Evolutionary conservation across 2,797 vertebrate genomes (phyloP).

Genomic region (Fringilla coelebs): DNA sequence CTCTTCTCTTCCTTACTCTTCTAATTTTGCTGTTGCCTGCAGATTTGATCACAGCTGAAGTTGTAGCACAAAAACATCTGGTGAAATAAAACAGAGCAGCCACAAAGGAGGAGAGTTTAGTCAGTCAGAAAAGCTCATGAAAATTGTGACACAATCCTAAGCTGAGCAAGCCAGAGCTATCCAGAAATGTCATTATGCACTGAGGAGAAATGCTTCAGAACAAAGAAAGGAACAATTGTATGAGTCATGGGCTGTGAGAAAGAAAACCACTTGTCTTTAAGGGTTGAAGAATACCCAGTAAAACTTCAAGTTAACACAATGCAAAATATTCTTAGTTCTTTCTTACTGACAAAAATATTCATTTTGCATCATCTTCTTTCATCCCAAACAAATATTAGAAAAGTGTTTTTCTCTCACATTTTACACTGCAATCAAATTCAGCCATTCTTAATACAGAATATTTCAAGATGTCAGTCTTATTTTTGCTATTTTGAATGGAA

Average conservation of each 20-base stretch:
- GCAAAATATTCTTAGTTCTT: neutral
- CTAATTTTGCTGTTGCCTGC: neutral
- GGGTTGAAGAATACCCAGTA: neutral
- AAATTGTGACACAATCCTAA: neutral
- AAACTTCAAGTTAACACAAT: neutral
- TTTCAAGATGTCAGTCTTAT: neutral
- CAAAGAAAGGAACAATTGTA: constrained; percentile 31
- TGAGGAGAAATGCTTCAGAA: neutral
- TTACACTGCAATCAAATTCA: neutral
- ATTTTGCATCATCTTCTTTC: neutral
- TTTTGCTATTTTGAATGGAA: neutral
- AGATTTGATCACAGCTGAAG: constrained; percentile 18
- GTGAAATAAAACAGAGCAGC: neutral
- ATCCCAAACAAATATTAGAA: neutral
- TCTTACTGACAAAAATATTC: neutral
- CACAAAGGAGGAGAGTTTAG: neutral
- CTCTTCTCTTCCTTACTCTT: neutral
- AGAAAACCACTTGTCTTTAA: constrained; percentile 20
- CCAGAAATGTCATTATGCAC: neutral
- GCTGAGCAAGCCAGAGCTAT: neutral
- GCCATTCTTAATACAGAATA: neutral
- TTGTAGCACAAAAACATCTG: neutral
- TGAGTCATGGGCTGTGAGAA: constrained; percentile 7
- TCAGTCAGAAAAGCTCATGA: constrained; percentile 1
- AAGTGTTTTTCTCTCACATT: neutral